These are phyloP conservation scores for Tarsius wallacei DNA, from an alignment of 2,797 vertebrate species.

Conservation along the genomic window DNA sequence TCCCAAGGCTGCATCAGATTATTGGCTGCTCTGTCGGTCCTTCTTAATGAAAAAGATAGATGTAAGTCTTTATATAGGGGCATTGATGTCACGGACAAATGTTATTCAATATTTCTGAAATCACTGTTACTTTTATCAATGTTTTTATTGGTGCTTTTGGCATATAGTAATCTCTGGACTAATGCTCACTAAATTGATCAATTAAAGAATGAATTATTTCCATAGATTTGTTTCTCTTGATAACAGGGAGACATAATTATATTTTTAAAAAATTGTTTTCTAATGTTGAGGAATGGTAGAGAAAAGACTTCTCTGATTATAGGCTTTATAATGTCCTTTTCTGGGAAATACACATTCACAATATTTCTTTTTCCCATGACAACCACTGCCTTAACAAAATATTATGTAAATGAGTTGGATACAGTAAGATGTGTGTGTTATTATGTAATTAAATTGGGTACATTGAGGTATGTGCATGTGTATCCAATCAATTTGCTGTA, in stretches of 20 bases:
- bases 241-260: neutral
- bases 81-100: neutral
- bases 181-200: slow-evolving; percentile 18
- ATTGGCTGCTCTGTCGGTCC: neutral
- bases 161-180: slow-evolving; percentile 46
- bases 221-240: slow-evolving; percentile 46
- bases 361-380: slow-evolving; percentile 2
- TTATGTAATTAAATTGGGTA: neutral
- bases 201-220: neutral
- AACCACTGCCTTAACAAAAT: slow-evolving; percentile 26
- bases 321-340: slow-evolving; percentile 16
- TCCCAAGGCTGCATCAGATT: neutral
- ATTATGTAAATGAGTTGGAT: neutral
- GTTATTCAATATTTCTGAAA: slow-evolving; percentile 14
- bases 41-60: neutral
- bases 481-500: neutral
- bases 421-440: neutral
- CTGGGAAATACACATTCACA: slow-evolving; percentile 37
- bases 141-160: slow-evolving; percentile 28
- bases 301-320: slow-evolving; percentile 35
- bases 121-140: neutral
- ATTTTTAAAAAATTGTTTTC: slow-evolving; percentile 60
- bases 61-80: slow-evolving; percentile 3
- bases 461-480: neutral
- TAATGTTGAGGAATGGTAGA: neutral